Conservation (phyloP, 2,888 invertebrate species). For the Nebria brevicollis region DNA sequence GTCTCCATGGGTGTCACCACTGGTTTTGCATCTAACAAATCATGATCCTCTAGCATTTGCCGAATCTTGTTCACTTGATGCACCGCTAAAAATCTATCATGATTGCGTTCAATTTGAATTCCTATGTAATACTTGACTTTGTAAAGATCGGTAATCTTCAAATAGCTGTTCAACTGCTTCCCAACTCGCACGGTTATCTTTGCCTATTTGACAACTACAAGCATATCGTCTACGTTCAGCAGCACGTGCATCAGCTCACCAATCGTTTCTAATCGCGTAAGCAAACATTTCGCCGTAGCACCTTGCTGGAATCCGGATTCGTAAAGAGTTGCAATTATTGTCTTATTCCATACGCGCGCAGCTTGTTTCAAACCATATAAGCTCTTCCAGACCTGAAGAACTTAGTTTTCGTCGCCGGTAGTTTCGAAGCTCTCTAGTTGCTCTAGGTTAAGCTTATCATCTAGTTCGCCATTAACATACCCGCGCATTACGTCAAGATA, state of each 20-base stretch:
- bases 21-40: not conserved
- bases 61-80: slow-evolving; percentile 9
- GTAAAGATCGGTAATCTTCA: not conserved
- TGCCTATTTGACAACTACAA: not conserved
- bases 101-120: slow-evolving; percentile 2
- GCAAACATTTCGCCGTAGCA: slow-evolving; percentile 19
- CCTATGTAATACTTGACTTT: slow-evolving; percentile 16
- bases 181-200: not conserved
- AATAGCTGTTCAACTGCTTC: not conserved
- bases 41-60: not conserved
- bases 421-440: slow-evolving; percentile 24
- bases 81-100: not conserved
- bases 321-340: slow-evolving; percentile 5
- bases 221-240: no score
- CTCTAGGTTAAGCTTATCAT: slow-evolving; percentile 16
- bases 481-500: no score
- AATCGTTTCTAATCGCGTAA: not conserved
- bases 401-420: not conserved
- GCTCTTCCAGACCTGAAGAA: not conserved
- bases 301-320: not conserved
- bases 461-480: slow-evolving; percentile 51
- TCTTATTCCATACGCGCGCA: slow-evolving; percentile 15
- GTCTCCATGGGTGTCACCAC: slow-evolving; percentile 9
- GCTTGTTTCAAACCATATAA: not conserved
- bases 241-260: slow-evolving; percentile 9